These are phyloP conservation scores for Linepithema humile DNA, from an alignment of 1,140 invertebrate species.

Conservation along the genomic window DNA sequence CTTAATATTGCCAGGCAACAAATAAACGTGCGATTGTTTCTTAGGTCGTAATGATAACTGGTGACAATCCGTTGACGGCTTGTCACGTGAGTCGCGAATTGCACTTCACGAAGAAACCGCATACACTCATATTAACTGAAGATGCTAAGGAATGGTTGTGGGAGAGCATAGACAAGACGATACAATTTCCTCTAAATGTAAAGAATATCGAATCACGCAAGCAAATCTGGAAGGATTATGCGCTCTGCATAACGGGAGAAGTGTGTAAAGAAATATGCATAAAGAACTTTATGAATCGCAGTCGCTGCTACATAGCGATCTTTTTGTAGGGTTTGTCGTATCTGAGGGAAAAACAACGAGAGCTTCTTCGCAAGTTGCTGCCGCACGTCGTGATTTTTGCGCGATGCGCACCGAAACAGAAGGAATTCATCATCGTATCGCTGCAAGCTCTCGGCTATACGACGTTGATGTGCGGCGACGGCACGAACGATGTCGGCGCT, in stretches of 20 bases:
- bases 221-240: slow-evolving; percentile 89
- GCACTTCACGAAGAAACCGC: slow-evolving; percentile 92
- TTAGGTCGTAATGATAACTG: slow-evolving; percentile 99
- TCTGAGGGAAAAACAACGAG: slow-evolving; percentile 87
- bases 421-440: slow-evolving; percentile 96
- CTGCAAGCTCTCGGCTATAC: slow-evolving; percentile 94
- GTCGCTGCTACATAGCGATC: neutral
- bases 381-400: slow-evolving; percentile 96
- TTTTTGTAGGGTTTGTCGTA: slow-evolving; percentile 88
- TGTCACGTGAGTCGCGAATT: slow-evolving; percentile 99
- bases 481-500: slow-evolving; percentile 99
- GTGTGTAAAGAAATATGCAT: slow-evolving; percentile 72
- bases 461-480: slow-evolving; percentile 99
- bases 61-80: slow-evolving; percentile 99
- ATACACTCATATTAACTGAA: slow-evolving; percentile 90
- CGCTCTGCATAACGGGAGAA: slow-evolving; percentile 97
- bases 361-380: slow-evolving; percentile 90
- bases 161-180: slow-evolving; percentile 92
- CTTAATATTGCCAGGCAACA: neutral
- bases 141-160: slow-evolving; percentile 87
- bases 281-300: neutral
- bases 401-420: slow-evolving; percentile 97
- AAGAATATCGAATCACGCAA: slow-evolving; percentile 82
- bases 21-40: slow-evolving; percentile 40
- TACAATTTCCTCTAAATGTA: slow-evolving; percentile 86